phyloP scores from a whole-genome alignment of 2,797 vertebrate species.

The Rhynchonycteris naso region DNA sequence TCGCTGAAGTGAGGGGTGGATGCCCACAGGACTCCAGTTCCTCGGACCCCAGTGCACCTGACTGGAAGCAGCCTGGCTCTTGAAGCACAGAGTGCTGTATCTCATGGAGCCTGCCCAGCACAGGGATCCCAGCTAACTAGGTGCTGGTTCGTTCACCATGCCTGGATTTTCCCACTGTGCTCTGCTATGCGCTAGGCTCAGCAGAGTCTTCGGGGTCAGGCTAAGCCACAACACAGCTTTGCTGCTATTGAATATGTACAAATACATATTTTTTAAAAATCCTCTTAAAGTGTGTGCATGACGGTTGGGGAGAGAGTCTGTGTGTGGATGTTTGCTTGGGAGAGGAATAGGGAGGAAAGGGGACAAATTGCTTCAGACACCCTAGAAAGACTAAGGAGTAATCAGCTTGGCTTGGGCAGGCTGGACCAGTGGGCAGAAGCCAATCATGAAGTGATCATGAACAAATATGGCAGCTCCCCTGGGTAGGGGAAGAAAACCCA shows the following conservation, averaged over 20 bases:
- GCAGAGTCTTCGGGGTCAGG: not conserved
- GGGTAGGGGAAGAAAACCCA: not conserved
- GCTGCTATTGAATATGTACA: not conserved
- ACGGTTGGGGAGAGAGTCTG: not conserved
- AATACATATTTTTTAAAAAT: not conserved
- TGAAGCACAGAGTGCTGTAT: not conserved
- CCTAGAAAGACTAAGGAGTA: constrained; percentile 7
- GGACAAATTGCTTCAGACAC: not conserved
- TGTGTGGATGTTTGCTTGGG: not conserved
- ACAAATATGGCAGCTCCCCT: not conserved
- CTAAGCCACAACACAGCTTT: not conserved
- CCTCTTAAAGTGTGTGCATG: not conserved
- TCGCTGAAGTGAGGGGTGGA: not conserved
- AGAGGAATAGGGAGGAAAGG: not conserved
- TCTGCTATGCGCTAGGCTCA: not conserved
- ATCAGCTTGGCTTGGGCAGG: not conserved
- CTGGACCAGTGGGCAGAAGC: not conserved
- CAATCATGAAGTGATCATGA: not conserved
- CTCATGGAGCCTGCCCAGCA: not conserved
- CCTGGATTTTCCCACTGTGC: not conserved
- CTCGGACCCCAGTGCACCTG: not conserved
- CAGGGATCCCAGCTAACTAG: not conserved
- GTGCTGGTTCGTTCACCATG: not conserved
- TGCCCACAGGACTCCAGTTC: not conserved
- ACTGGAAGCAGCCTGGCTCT: not conserved